phyloP scores from a whole-genome alignment of 2,888 invertebrate species.

The Steromphala cineraria region DNA sequence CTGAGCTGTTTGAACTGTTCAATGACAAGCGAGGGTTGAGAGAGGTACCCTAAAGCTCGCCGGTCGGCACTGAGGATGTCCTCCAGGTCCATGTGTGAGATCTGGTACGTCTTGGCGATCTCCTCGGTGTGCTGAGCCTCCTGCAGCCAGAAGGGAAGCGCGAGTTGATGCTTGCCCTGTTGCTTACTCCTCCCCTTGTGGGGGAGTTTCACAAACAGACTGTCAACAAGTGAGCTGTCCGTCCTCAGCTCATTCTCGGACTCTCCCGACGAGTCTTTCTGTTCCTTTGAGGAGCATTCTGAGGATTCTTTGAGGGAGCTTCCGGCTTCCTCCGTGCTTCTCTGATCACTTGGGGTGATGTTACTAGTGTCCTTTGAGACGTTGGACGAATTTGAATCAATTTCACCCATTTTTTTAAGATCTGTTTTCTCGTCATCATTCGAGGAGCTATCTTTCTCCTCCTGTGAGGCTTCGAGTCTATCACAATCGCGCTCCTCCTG shows the following conservation, averaged over 20 bases:
- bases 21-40: slow-evolving; percentile 83
- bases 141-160: slow-evolving; percentile 82
- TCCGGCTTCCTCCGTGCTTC: slow-evolving; percentile 62
- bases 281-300: slow-evolving; percentile 41
- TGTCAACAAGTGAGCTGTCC: slow-evolving; percentile 27
- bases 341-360: slow-evolving; percentile 59
- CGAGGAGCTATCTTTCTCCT: not conserved
- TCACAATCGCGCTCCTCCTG: not conserved
- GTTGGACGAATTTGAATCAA: slow-evolving; percentile 28
- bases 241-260: slow-evolving; percentile 36
- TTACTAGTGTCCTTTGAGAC: slow-evolving; percentile 73
- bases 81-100: slow-evolving; percentile 79
- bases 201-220: slow-evolving; percentile 40
- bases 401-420: slow-evolving; percentile 13
- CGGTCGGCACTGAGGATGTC: slow-evolving; percentile 82
- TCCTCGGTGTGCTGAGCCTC: slow-evolving; percentile 82
- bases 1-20: slow-evolving; percentile 80
- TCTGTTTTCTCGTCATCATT: slow-evolving; percentile 7
- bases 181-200: slow-evolving; percentile 47
- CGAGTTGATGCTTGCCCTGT: slow-evolving; percentile 62
- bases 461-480: not conserved
- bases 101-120: slow-evolving; percentile 83
- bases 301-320: slow-evolving; percentile 72
- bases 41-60: slow-evolving; percentile 78
- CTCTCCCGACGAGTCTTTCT: slow-evolving; percentile 39